These are phyloP conservation scores for Phasia obesa DNA, from an alignment of 2,888 invertebrate species.

Conservation along the genomic window DNA sequence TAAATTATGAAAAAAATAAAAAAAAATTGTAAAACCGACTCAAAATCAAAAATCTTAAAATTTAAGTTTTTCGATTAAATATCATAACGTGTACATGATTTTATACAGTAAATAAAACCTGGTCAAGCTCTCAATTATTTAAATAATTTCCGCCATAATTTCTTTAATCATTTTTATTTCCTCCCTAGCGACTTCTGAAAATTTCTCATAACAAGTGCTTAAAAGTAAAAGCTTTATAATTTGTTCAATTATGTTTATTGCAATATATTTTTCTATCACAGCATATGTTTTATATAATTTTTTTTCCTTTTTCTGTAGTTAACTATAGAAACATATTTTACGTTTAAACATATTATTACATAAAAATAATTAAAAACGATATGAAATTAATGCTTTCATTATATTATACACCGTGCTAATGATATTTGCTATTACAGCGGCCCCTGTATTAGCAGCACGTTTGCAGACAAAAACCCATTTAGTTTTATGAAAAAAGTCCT, in stretches of 20 bases:
- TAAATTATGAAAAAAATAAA: no score
- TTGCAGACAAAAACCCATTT: slow-evolving; percentile 27
- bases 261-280: not conserved
- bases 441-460: not conserved
- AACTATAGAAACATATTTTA: slow-evolving; percentile 34
- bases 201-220: not conserved
- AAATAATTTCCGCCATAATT: no score
- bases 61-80: no score
- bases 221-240: not conserved
- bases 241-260: slow-evolving; percentile 25
- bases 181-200: not conserved
- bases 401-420: slow-evolving; percentile 62
- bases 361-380: slow-evolving; percentile 71
- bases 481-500: slow-evolving; percentile 42
- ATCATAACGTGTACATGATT: no score
- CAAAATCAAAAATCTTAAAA: no score
- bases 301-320: not conserved
- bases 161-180: no score
- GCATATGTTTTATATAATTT: slow-evolving; percentile 17
- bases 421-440: slow-evolving; percentile 26
- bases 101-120: no score
- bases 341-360: slow-evolving; percentile 64
- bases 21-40: no score
- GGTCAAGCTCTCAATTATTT: no score
- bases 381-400: slow-evolving; percentile 71